These are phyloP conservation scores for Epicauta chinensis DNA, from an alignment of 1,140 invertebrate genomes.

Conservation along the genomic window DNA sequence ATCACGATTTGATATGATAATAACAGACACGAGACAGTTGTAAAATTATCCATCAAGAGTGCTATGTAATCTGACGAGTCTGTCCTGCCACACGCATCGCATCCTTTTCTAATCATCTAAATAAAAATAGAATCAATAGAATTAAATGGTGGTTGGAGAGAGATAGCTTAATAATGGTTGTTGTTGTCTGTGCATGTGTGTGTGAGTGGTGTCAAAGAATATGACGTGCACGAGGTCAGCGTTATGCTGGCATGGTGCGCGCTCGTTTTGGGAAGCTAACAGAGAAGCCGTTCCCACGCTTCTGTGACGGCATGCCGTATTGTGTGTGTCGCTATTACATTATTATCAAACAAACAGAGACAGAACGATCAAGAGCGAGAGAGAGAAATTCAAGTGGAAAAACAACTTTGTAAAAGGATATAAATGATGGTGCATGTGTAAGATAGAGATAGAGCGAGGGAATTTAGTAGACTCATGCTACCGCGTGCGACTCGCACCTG, in stretches of 20 bases:
- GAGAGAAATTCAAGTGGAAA: no score
- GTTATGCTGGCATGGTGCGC: constrained; percentile 20
- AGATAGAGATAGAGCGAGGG: constrained; percentile 2
- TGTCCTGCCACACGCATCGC: no score
- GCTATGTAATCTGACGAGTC: no score
- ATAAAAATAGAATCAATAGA: no score
- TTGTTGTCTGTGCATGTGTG: constrained; percentile 18
- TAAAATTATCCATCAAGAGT: no score
- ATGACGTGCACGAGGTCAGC: constrained; percentile 24
- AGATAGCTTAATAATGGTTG: neutral
- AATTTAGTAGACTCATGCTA: constrained; percentile 23
- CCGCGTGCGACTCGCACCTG: constrained; percentile 36
- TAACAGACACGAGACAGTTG: no score
- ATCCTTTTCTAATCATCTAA: no score
- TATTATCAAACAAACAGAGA: no score
- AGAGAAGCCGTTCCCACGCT: constrained; percentile 33
- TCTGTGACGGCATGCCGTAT: constrained; percentile 30
- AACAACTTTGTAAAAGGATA: no score
- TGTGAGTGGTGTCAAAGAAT: constrained; percentile 43
- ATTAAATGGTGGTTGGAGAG: neutral
- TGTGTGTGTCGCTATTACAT: no score
- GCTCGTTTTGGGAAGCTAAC: constrained; percentile 33
- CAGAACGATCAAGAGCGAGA: no score
- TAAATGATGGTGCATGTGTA: neutral
- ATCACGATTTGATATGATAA: no score